phyloP scores from a whole-genome alignment of 2,113 vertebrate genomes.

The Pardalotus punctatus region DNA sequence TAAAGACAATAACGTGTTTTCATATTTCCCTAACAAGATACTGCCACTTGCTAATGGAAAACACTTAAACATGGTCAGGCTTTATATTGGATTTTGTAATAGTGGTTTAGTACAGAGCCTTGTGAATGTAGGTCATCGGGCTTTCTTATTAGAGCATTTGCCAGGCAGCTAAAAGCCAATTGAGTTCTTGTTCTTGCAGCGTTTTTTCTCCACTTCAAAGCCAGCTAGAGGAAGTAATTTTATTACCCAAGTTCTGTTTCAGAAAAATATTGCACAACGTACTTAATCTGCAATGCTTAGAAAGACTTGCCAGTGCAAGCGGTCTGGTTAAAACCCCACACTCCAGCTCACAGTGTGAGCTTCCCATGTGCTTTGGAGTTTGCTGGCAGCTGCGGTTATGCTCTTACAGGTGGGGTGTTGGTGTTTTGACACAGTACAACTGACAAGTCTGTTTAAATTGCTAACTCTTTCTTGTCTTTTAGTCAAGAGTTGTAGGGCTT shows the following conservation, averaged over 20 bases:
- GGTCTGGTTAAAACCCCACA: background rate
- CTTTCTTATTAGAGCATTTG: conserved; percentile 45
- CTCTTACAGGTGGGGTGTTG: background rate
- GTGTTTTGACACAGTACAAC: rapidly evolving
- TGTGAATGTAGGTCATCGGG: conserved; percentile 56
- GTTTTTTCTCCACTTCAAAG: conserved; percentile 45
- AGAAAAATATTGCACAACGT: background rate
- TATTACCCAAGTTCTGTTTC: conserved; percentile 13
- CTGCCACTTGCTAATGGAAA: conserved; percentile 37
- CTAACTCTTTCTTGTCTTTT: background rate
- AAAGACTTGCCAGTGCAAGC: background rate
- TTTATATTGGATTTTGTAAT: conserved; percentile 61
- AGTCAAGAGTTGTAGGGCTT: background rate
- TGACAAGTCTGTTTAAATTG: background rate
- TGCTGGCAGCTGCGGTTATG: background rate
- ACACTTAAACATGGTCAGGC: conserved; percentile 43
- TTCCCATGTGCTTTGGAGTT: background rate
- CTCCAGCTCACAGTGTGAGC: background rate
- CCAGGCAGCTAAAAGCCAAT: conserved; percentile 51
- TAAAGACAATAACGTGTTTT: conserved; percentile 42
- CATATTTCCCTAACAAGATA: conserved; percentile 39
- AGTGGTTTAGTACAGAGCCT: conserved; percentile 42
- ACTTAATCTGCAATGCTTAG: background rate
- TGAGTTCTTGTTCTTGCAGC: conserved; percentile 37
- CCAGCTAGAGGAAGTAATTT: conserved; percentile 44